Evolutionary conservation across 1,140 invertebrate species (phyloP).

Genomic region (Vanessa tameamea): DNA sequence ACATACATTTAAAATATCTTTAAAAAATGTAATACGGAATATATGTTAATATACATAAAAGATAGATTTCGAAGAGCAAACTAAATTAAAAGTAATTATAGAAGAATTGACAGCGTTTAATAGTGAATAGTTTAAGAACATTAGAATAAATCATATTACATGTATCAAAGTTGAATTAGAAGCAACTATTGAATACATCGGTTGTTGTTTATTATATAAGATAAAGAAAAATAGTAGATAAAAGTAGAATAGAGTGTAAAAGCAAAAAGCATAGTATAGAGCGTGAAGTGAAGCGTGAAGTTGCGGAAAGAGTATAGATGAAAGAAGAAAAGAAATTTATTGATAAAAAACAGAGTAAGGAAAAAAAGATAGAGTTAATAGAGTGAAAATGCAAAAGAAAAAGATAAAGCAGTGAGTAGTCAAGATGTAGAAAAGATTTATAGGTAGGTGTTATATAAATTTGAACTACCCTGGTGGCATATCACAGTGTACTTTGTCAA

Average conservation of each 20-base stretch:
- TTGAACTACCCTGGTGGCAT: conserved; percentile 62
- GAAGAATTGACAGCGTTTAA: too few species aligned
- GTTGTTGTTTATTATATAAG: too few species aligned
- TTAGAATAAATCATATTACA: too few species aligned
- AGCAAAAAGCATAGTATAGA: conserved; percentile 10
- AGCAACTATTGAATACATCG: too few species aligned
- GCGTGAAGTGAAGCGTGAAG: not conserved
- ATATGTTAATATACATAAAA: too few species aligned
- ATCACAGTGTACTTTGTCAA: conserved; percentile 75
- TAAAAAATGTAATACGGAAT: too few species aligned
- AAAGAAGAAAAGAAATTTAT: not conserved
- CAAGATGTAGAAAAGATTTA: conserved; percentile 24
- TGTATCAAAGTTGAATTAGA: too few species aligned
- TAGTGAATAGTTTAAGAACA: too few species aligned
- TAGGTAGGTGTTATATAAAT: conserved; percentile 29
- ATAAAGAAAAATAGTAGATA: not conserved
- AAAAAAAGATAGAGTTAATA: conserved; percentile 18
- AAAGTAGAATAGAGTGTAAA: conserved; percentile 19
- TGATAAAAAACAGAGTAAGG: not conserved
- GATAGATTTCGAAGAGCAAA: too few species aligned
- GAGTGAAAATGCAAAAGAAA: conserved; percentile 22
- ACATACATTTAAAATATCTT: too few species aligned
- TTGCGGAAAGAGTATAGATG: not conserved
- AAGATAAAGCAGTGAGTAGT: conserved; percentile 25
- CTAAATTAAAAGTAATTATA: too few species aligned